Evolutionary conservation across 2,797 vertebrate genomes (phyloP).

Genomic region (Poecilia gillii): DNA sequence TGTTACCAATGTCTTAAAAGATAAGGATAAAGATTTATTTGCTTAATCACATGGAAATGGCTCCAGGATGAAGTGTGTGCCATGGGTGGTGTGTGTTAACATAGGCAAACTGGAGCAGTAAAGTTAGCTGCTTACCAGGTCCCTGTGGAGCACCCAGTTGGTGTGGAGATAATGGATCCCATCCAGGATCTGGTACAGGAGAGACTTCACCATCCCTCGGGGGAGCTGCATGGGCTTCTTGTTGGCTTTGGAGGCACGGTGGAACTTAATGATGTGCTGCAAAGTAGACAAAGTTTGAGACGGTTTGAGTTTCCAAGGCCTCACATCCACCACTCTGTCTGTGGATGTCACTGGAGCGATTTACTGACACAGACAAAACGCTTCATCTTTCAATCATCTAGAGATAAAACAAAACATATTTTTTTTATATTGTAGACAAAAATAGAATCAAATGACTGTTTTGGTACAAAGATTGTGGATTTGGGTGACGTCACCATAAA

Average conservation of each 20-base stretch:
- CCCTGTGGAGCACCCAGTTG: conserved; percentile 99
- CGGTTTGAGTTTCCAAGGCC: not conserved
- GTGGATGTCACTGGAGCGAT: not conserved
- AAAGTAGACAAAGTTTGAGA: conserved; percentile 39
- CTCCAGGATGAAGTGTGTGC: conserved; percentile 3
- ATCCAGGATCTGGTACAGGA: conserved; percentile 98
- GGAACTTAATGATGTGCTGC: conserved; percentile 99
- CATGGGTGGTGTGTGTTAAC: conserved; percentile 16
- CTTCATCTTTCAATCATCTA: not conserved
- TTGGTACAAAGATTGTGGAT: not conserved
- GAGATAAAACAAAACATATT: not conserved
- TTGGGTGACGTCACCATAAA: not conserved
- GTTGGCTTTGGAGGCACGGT: conserved; percentile 99
- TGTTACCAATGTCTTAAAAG: not conserved
- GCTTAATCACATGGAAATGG: conserved; percentile 15
- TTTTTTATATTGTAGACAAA: not conserved
- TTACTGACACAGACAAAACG: not conserved
- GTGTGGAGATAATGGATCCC: conserved; percentile 99
- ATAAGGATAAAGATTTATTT: not conserved
- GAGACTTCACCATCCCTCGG: conserved; percentile 98
- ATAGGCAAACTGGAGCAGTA: conserved; percentile 46
- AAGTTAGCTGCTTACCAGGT: conserved; percentile 89
- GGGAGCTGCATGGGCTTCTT: conserved; percentile 99
- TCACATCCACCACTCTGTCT: not conserved
- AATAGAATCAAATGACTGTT: not conserved